Evolutionary conservation across 2,888 invertebrate genomes (phyloP).

Genomic region (Rhorus exstirpatorius): DNA sequence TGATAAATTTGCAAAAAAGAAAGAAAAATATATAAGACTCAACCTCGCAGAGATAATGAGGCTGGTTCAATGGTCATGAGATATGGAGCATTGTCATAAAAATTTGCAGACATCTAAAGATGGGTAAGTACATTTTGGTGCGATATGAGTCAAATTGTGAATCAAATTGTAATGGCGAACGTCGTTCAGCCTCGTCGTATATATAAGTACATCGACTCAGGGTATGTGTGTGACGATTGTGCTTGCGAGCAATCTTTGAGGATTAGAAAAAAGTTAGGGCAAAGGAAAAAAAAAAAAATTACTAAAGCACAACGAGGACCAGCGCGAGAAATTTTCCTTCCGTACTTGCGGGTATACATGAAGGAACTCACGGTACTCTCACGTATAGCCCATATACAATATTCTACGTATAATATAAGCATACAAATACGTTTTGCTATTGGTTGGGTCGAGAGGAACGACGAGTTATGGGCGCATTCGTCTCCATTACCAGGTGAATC

Average conservation of each 20-base stretch:
- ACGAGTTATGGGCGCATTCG: constrained; percentile 84
- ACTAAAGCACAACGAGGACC: constrained; percentile 44
- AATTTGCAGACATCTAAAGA: no score
- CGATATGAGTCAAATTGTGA: constrained; percentile 40
- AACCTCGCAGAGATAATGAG: constrained; percentile 11
- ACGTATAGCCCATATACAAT: constrained; percentile 2
- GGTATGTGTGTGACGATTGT: constrained; percentile 18
- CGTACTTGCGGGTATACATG: not conserved
- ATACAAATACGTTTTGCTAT: constrained; percentile 30
- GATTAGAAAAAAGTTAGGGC: not conserved
- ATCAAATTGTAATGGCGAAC: constrained; percentile 57
- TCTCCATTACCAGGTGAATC: constrained; percentile 84
- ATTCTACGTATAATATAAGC: not conserved
- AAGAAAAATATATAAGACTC: not conserved
- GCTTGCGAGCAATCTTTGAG: constrained; percentile 28
- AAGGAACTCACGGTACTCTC: constrained; percentile 31
- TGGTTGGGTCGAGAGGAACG: constrained; percentile 83
- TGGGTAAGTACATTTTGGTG: no score
- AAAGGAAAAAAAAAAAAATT: not conserved
- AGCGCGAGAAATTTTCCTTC: constrained; percentile 34
- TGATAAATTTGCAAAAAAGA: constrained; percentile 29
- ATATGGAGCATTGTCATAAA: no score
- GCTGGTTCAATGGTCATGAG: no score
- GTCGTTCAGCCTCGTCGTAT: constrained; percentile 21
- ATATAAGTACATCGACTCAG: constrained; percentile 25